Evolutionary conservation across 2,888 invertebrate species (phyloP).

Genomic region (Caenorhabditis sp.): DNA sequence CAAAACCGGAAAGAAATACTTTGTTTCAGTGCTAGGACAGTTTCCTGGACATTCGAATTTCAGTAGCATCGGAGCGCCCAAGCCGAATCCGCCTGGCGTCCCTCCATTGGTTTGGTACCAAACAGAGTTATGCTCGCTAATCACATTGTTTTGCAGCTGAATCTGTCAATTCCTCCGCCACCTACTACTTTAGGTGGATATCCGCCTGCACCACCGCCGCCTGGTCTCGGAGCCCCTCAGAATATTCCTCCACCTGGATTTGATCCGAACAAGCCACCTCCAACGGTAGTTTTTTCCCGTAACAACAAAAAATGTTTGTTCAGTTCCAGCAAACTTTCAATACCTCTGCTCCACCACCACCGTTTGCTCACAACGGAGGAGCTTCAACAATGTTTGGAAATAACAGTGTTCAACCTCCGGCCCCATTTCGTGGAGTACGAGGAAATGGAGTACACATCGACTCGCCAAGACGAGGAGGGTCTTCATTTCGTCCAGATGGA

Average conservation of each 20-base stretch:
- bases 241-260: constrained; percentile 29
- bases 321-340: constrained; percentile 36
- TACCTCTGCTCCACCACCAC: constrained; percentile 26
- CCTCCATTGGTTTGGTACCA: constrained; percentile 18
- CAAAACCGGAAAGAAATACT: too few relatives aligned
- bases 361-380: too few relatives aligned
- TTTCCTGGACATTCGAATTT: constrained; percentile 10
- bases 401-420: too few relatives aligned
- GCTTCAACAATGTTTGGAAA: too few relatives aligned
- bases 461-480: too few relatives aligned
- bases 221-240: constrained; percentile 1
- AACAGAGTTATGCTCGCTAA: neutral
- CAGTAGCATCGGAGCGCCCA: neutral
- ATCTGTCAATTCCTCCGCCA: constrained; percentile 38
- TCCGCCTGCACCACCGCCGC: constrained; percentile 21
- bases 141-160: constrained; percentile 16
- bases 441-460: too few relatives aligned
- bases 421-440: too few relatives aligned
- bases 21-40: constrained; percentile 5
- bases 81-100: constrained; percentile 4
- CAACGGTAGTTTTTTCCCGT: constrained; percentile 16
- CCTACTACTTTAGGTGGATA: constrained; percentile 9
- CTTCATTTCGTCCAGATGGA: too few relatives aligned
- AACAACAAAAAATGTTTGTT: neutral
- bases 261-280: constrained; percentile 54